A percentile compares a stretch with the other conserved stretches of the same genome.
Conservation (phyloP, 2,113 vertebrate genomes). For the Oreochromis niloticus region DNA sequence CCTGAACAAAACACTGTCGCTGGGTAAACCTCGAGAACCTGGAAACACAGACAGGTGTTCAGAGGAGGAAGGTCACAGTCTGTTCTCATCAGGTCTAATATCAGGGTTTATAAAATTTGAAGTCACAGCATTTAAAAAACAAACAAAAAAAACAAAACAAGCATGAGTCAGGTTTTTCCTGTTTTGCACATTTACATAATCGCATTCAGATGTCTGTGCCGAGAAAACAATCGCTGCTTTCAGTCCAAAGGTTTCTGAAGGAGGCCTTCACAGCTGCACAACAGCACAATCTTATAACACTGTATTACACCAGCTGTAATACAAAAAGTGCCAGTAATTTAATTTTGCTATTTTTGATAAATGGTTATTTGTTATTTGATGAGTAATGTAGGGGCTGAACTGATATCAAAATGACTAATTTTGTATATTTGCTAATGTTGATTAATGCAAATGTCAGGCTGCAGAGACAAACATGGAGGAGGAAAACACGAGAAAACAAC, state of each 20-base stretch:
- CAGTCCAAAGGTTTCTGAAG: not conserved
- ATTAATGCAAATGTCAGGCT: not conserved
- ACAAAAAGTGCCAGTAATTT: not conserved
- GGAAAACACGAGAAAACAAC: not conserved
- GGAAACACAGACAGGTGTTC: not conserved
- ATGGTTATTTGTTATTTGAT: not conserved
- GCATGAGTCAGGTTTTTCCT: not conserved
- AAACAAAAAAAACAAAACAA: accelerated
- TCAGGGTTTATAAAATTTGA: not conserved
- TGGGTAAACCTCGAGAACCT: slow-evolving; percentile 81
- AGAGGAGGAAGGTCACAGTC: not conserved
- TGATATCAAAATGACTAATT: not conserved
- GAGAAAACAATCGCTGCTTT: not conserved
- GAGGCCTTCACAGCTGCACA: not conserved
- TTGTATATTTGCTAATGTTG: not conserved
- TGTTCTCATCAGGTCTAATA: not conserved
- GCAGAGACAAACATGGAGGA: not conserved
- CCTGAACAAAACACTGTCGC: slow-evolving; percentile 85
- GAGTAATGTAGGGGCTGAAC: not conserved
- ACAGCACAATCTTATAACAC: not conserved
- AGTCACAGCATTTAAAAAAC: not conserved
- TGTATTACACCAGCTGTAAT: not conserved
- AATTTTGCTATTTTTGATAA: not conserved
- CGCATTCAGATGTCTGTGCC: not conserved
- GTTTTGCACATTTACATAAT: not conserved